phyloP scores from a whole-genome alignment of 2,888 invertebrate species.

The Andricus curvator region DNA sequence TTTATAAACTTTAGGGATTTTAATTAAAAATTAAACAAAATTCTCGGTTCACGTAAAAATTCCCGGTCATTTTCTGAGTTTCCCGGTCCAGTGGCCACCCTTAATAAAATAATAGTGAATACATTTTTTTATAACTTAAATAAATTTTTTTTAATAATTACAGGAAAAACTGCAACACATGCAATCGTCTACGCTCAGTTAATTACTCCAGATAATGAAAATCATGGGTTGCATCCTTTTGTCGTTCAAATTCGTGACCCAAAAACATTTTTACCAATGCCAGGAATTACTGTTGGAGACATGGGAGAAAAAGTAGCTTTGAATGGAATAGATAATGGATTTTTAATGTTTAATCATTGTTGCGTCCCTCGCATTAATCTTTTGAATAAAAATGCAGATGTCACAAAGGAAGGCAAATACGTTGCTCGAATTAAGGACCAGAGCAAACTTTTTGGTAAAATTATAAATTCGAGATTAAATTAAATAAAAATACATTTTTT shows the following conservation, averaged over 20 bases:
- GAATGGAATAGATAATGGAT: constrained; percentile 96
- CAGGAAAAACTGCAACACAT: constrained; percentile 88
- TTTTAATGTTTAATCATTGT: constrained; percentile 89
- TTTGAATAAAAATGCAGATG: constrained; percentile 92
- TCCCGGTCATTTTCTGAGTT: too few relatives aligned
- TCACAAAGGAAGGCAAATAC: constrained; percentile 91
- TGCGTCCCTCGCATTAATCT: constrained; percentile 88
- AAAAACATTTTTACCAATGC: constrained; percentile 84
- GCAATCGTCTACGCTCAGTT: constrained; percentile 93
- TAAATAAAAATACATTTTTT: neutral
- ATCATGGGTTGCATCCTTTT: constrained; percentile 93
- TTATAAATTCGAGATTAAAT: constrained; percentile 30
- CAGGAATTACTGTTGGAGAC: constrained; percentile 93
- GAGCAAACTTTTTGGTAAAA: constrained; percentile 88
- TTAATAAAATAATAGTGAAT: too few relatives aligned
- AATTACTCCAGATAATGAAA: constrained; percentile 86
- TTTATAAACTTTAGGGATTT: too few relatives aligned
- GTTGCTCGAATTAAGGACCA: constrained; percentile 89
- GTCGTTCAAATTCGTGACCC: constrained; percentile 91
- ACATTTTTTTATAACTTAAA: too few relatives aligned
- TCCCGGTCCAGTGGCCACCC: too few relatives aligned
- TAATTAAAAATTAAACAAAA: too few relatives aligned
- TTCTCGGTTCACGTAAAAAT: too few relatives aligned
- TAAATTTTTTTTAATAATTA: constrained; percentile 8
- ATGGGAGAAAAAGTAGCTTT: constrained; percentile 95